Evolutionary conservation across 1,140 invertebrate genomes (phyloP).

Genomic region (Pogonomyrmex californicus): DNA sequence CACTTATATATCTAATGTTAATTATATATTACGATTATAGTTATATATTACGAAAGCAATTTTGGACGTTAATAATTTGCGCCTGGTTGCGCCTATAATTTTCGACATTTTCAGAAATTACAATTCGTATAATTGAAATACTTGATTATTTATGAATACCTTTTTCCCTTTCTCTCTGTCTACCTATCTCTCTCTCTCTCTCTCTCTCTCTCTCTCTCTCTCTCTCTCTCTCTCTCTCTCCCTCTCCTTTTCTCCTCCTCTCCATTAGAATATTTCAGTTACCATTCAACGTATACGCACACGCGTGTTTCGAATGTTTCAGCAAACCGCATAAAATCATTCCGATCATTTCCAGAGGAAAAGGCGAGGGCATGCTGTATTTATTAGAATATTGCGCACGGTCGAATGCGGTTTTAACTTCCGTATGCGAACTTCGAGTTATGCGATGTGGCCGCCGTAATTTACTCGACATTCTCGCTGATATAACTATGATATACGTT

Average conservation of each 20-base stretch:
- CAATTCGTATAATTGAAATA: constrained; percentile 39
- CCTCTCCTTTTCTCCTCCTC: neutral
- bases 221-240: neutral
- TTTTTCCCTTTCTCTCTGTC: no score
- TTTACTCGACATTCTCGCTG: constrained; percentile 57
- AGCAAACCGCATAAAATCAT: constrained; percentile 64
- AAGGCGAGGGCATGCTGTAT: constrained; percentile 9
- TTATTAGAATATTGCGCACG: constrained; percentile 58
- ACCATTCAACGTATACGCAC: neutral
- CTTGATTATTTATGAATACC: neutral
- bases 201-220: neutral
- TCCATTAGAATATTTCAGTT: constrained; percentile 44
- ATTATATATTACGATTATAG: neutral
- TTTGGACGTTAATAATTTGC: neutral
- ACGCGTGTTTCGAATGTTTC: constrained; percentile 52
- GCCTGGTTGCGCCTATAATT: neutral
- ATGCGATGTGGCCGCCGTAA: constrained; percentile 40
- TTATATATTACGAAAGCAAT: neutral
- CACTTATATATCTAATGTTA: neutral
- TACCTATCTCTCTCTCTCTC: neutral
- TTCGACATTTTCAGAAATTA: neutral
- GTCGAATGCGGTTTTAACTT: constrained; percentile 60
- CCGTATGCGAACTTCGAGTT: constrained; percentile 48
- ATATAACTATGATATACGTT: constrained; percentile 61
- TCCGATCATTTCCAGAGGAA: constrained; percentile 53